Conservation (phyloP, 2,113 vertebrate species). For the Catharus fuscescens region DNA sequence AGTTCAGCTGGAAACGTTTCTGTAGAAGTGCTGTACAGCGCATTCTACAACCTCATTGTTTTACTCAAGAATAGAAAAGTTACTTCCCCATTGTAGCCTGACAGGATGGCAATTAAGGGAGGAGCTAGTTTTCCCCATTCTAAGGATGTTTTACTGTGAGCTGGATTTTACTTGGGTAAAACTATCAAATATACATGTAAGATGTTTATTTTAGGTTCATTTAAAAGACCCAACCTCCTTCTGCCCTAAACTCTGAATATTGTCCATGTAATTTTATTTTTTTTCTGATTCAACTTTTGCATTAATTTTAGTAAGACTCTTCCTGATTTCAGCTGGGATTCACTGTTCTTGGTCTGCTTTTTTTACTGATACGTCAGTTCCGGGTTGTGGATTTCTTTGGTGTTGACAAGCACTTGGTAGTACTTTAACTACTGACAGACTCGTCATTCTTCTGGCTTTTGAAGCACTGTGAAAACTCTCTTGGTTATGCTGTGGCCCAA, state of each 20-base stretch:
- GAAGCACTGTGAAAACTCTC: neutral
- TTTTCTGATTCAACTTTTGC: neutral
- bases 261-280: accelerated
- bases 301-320: neutral
- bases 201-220: neutral
- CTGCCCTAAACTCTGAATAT: neutral
- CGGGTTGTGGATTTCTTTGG: neutral
- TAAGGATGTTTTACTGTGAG: neutral
- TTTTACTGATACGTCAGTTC: neutral
- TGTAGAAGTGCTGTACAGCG: neutral
- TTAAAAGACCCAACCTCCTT: neutral
- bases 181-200: neutral
- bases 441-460: neutral
- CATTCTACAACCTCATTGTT: neutral
- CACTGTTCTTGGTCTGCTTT: neutral
- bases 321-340: neutral
- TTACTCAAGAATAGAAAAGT: neutral
- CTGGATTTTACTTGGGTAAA: neutral
- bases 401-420: neutral
- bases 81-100: neutral
- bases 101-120: neutral
- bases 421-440: neutral
- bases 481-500: neutral
- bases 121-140: neutral
- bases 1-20: neutral